Conservation (phyloP, 53 echinoderm and acorn worm genomes). For the Stichopus horrens region DNA sequence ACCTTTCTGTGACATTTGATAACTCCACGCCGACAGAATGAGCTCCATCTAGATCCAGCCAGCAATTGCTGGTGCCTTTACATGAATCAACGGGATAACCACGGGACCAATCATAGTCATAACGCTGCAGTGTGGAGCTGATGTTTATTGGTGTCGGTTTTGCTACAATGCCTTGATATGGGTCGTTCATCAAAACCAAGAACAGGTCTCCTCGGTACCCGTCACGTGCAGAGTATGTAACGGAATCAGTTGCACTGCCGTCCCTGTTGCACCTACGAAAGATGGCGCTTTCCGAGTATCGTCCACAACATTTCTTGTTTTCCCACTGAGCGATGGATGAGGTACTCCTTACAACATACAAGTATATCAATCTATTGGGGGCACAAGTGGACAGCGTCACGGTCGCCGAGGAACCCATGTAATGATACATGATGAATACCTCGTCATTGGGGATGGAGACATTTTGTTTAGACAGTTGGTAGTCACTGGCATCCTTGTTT, state of each 20-base stretch:
- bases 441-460: background rate
- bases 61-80: background rate
- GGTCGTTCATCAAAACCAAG: constrained; percentile 22
- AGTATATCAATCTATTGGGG: background rate
- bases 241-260: constrained; percentile 3
- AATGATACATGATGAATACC: constrained; percentile 29
- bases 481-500: background rate
- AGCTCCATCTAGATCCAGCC: background rate
- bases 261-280: constrained; percentile 1
- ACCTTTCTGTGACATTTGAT: background rate
- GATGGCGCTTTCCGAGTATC: background rate
- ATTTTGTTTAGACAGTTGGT: background rate
- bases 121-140: background rate
- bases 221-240: background rate
- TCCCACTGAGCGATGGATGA: constrained; percentile 27
- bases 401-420: background rate
- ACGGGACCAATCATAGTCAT: background rate
- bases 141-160: background rate
- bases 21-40: constrained; percentile 1
- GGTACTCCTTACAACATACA: constrained; percentile 20
- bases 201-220: constrained; percentile 22
- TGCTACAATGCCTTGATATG: background rate
- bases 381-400: constrained; percentile 11
- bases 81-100: background rate
- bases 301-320: constrained; percentile 26